Evolutionary conservation across 2,888 invertebrate genomes (phyloP).

Genomic region (Diplazon laetatorius): DNA sequence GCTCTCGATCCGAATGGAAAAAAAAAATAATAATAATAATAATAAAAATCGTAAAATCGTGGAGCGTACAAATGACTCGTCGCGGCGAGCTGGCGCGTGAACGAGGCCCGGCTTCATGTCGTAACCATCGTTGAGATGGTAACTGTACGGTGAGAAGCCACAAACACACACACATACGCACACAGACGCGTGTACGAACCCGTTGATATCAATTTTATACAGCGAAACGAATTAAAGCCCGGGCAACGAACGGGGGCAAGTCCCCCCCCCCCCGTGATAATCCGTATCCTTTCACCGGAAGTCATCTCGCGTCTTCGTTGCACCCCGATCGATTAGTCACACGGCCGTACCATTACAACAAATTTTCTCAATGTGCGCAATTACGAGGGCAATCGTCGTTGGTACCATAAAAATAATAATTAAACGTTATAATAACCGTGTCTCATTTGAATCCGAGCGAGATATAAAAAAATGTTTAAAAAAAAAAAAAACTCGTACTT

Average conservation of each 20-base stretch:
- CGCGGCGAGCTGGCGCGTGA: conserved; percentile 53
- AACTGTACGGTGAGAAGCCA: conserved; percentile 1
- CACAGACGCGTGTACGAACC: no score
- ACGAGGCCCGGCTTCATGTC: conserved; percentile 45
- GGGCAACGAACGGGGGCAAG: not conserved
- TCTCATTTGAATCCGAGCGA: not conserved
- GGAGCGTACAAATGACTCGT: conserved; percentile 61
- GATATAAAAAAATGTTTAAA: no score
- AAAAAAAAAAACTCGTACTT: not conserved
- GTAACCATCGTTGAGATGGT: conserved; percentile 8
- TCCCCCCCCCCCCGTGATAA: conserved; percentile 26
- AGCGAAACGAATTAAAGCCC: conserved; percentile 34
- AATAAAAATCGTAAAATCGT: conserved; percentile 55
- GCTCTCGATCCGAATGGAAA: not conserved
- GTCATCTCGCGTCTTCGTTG: conserved; percentile 13
- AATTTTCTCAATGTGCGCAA: not conserved
- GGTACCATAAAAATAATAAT: not conserved
- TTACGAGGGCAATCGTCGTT: not conserved
- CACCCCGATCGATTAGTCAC: conserved; percentile 36
- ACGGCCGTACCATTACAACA: not conserved
- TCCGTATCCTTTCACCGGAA: conserved; percentile 49
- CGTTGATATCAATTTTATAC: conserved; percentile 45
- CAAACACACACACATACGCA: not conserved
- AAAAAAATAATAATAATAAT: no score
- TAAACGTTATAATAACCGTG: no score